Conservation (phyloP, 1,140 invertebrate species). For the Drosophila watanabei region DNA sequence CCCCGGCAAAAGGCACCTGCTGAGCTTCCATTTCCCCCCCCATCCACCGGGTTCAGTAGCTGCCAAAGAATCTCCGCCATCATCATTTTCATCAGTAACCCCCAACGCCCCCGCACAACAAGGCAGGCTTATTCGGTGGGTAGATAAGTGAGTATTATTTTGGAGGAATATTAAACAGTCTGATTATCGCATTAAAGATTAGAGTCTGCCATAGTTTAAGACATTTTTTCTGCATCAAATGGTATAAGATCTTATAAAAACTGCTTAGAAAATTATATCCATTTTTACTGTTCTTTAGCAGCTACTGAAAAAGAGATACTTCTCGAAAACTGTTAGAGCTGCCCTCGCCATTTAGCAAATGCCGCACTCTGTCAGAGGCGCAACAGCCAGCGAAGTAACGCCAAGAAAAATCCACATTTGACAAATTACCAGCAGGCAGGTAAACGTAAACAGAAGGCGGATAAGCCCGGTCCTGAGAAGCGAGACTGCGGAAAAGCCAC, state of each 20-base stretch:
- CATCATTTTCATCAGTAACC: conserved; percentile 44
- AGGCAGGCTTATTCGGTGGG: conserved; percentile 3
- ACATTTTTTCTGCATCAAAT: neutral
- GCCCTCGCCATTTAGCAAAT: conserved; percentile 31
- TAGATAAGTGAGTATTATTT: neutral
- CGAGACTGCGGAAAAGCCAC: conserved; percentile 26
- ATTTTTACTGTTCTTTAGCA: neutral
- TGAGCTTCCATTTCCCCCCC: conserved; percentile 19
- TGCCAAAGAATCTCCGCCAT: conserved; percentile 37
- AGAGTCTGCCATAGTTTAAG: too few species aligned
- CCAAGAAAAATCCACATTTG: conserved; percentile 67
- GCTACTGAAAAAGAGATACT: neutral
- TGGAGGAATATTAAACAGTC: neutral
- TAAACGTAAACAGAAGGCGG: conserved; percentile 67
- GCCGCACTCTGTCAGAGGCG: conserved; percentile 34
- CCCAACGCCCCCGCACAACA: neutral
- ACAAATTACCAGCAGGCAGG: conserved; percentile 74
- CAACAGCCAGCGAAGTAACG: conserved; percentile 56
- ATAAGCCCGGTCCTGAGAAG: conserved; percentile 14
- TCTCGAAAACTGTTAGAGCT: conserved; percentile 5
- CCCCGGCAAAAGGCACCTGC: conserved; percentile 50
- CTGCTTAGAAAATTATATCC: neutral
- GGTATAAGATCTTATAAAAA: too few species aligned
- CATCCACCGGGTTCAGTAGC: neutral
- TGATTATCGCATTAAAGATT: neutral